Percentiles rank a stretch among this genome's conserved stretches.
Evolutionary conservation across 2,113 vertebrate genomes (phyloP).

Genomic region (Orientallactaga bullata): DNA sequence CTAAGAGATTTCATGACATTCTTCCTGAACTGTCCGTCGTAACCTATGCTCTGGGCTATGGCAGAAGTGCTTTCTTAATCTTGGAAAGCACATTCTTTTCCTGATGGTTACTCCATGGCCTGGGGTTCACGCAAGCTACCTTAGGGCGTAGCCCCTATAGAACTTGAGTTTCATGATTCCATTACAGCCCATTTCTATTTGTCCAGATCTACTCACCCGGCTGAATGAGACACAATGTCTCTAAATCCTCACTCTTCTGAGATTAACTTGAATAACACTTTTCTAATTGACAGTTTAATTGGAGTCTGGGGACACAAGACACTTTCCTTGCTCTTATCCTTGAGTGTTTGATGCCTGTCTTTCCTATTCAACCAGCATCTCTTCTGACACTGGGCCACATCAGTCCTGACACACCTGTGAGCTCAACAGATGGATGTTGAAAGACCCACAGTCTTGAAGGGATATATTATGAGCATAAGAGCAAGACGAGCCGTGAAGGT

Average conservation of each 20-base stretch:
- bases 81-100: background rate
- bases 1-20: background rate
- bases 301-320: background rate
- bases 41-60: background rate
- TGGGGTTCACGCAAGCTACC: background rate
- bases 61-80: background rate
- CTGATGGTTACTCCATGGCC: background rate
- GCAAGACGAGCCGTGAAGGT: background rate
- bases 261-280: background rate
- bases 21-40: background rate
- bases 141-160: background rate
- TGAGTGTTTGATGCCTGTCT: background rate
- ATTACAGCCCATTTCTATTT: background rate
- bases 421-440: background rate
- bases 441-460: background rate
- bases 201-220: too few relatives aligned
- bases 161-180: background rate
- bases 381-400: background rate
- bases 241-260: background rate
- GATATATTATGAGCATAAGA: background rate
- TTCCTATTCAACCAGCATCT: background rate
- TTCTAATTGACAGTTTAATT: background rate
- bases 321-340: background rate
- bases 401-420: too few relatives aligned
- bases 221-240: background rate